Conservation (phyloP, 2,113 vertebrate species). For the Melanotaenia duboulayi region DNA sequence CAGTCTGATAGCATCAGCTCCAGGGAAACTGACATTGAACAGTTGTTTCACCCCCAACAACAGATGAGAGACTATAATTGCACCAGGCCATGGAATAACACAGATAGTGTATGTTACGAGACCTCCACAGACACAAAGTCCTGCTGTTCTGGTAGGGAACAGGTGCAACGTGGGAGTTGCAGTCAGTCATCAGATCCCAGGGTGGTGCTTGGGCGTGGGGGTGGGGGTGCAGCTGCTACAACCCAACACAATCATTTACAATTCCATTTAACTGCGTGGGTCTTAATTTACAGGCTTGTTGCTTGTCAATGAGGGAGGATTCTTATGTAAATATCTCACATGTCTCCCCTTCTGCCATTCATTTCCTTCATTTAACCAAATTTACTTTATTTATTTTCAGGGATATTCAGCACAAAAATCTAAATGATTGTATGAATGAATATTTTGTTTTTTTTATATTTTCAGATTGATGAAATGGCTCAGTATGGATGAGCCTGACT, state of each 20-base stretch:
- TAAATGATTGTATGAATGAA: conserved; percentile 12
- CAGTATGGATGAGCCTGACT: conserved; percentile 38
- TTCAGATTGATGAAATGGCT: conserved; percentile 24
- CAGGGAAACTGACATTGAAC: conserved; percentile 50
- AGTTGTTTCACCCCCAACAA: conserved; percentile 68
- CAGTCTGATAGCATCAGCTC: conserved; percentile 39
- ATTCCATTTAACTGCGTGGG: conserved; percentile 25
- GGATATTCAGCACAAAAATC: background rate
- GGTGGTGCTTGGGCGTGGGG: conserved; percentile 50
- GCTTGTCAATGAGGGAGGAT: conserved; percentile 24
- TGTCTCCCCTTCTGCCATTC: background rate
- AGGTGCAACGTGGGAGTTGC: conserved; percentile 80
- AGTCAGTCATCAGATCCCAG: conserved; percentile 68
- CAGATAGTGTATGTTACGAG: conserved; percentile 62
- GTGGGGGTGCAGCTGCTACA: conserved; percentile 66
- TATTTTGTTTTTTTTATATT: background rate
- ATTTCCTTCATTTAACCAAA: background rate
- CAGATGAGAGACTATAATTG: conserved; percentile 76
- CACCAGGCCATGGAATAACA: conserved; percentile 59
- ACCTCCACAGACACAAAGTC: conserved; percentile 67
- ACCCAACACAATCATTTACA: conserved; percentile 46
- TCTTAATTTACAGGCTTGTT: conserved; percentile 33
- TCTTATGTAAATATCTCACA: background rate
- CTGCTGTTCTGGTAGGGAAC: conserved; percentile 76
- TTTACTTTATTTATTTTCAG: conserved; percentile 7